phyloP scores from a whole-genome alignment of 1,140 invertebrate genomes.

The Brachionus sp. region DNA sequence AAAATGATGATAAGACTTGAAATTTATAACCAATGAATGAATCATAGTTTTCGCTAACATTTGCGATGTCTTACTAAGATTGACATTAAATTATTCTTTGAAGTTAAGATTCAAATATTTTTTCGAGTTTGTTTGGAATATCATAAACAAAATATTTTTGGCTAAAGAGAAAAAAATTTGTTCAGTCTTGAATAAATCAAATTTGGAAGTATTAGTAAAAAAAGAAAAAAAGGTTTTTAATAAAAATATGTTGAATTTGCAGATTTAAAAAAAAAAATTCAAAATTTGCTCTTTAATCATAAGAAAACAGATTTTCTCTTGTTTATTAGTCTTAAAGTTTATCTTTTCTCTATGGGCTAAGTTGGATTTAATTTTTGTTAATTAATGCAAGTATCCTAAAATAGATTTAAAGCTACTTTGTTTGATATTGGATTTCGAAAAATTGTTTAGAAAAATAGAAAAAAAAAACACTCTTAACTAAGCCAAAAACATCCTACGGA shows the following conservation, averaged over 20 bases:
- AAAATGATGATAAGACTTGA: neutral
- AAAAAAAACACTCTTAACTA: neutral
- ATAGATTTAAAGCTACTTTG: neutral
- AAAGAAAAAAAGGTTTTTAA: neutral
- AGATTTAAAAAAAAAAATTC: neutral
- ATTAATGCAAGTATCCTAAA: neutral
- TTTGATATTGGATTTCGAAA: conserved; percentile 9
- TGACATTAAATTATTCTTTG: neutral
- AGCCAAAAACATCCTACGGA: neutral
- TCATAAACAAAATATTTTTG: neutral
- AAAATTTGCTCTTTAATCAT: neutral
- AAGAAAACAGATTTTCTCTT: neutral
- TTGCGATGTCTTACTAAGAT: neutral
- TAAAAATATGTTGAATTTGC: neutral
- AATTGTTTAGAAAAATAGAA: neutral
- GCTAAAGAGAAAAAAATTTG: neutral
- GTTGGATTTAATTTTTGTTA: neutral
- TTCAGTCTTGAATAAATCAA: neutral
- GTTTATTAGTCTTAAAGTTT: neutral
- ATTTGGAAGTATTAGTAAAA: neutral
- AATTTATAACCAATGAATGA: neutral
- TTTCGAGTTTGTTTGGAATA: neutral
- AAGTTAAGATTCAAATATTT: neutral
- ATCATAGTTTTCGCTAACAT: neutral
- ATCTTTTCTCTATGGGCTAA: neutral